A percentile compares a stretch with the other conserved stretches of the same genome.
phyloP scores from a whole-genome alignment of 2,888 invertebrate species.

The Nephrotoma guestfalica region DNA sequence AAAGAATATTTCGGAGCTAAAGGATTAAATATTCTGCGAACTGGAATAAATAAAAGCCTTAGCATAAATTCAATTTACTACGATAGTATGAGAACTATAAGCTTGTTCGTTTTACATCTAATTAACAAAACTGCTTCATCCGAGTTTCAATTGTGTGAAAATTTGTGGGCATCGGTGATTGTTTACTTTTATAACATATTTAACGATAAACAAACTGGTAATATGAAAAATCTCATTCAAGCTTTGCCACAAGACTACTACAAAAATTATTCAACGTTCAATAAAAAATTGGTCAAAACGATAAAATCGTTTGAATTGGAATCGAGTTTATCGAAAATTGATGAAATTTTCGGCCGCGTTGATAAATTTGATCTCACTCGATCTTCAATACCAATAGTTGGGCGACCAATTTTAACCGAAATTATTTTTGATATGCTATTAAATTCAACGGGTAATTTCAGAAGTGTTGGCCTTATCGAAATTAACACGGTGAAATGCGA shows the following conservation, averaged over 20 bases:
- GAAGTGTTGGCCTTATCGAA: slow-evolving; percentile 23
- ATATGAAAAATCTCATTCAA: background rate
- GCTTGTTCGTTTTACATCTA: background rate
- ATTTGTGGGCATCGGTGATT: background rate
- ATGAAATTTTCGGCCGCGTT: background rate
- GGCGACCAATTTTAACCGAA: background rate
- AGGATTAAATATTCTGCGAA: slow-evolving; percentile 4
- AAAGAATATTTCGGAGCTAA: slow-evolving; percentile 14
- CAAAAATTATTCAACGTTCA: slow-evolving; percentile 8
- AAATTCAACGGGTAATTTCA: slow-evolving; percentile 20
- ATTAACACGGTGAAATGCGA: slow-evolving; percentile 22
- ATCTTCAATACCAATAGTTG: background rate
- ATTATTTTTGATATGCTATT: slow-evolving; percentile 19
- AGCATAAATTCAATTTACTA: slow-evolving; percentile 8
- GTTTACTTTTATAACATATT: background rate
- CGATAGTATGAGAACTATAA: slow-evolving; percentile 7
- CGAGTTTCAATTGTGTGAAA: background rate
- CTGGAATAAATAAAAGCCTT: background rate
- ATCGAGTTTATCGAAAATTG: background rate
- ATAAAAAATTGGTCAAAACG: background rate
- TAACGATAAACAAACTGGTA: background rate
- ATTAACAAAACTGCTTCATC: background rate
- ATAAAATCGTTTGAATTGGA: background rate
- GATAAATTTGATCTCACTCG: background rate
- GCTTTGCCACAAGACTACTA: slow-evolving; percentile 4